Conservation (phyloP, 2,888 invertebrate genomes). For the Halocaridina rubra region DNA sequence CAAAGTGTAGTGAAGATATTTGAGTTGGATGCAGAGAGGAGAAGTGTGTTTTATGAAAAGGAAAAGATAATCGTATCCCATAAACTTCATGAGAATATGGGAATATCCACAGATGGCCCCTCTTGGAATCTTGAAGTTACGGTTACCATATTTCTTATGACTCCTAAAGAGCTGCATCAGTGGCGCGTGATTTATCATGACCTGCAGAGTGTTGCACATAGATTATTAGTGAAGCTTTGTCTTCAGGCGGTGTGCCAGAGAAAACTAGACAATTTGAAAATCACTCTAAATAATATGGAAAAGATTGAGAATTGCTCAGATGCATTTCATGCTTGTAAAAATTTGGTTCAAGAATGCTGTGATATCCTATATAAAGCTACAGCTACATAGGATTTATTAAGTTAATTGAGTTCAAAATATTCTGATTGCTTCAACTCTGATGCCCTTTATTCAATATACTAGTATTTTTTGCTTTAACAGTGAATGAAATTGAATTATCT, state of each 20-base stretch:
- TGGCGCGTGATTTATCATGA: constrained; percentile 40
- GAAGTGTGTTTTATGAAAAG: constrained; percentile 1
- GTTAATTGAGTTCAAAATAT: no score
- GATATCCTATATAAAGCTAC: neutral
- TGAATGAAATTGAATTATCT: no score
- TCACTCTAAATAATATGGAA: neutral
- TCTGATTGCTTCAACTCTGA: no score
- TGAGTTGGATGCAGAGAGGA: neutral
- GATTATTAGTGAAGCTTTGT: neutral
- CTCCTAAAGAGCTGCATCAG: neutral
- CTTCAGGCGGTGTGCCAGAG: neutral
- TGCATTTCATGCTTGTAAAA: neutral
- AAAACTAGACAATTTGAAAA: neutral
- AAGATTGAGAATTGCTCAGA: neutral
- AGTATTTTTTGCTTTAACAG: no score
- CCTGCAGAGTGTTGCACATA: neutral
- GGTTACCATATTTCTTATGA: constrained; percentile 39
- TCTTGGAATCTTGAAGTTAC: constrained; percentile 52
- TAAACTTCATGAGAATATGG: constrained; percentile 24
- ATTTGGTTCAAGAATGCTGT: constrained; percentile 35
- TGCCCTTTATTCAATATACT: no score
- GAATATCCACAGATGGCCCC: constrained; percentile 42
- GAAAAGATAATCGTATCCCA: neutral
- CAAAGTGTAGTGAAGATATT: neutral
- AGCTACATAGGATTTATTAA: neutral